Evolutionary conservation across 1,140 invertebrate genomes (phyloP).

Genomic region (Brachionus calyciflorus): DNA sequence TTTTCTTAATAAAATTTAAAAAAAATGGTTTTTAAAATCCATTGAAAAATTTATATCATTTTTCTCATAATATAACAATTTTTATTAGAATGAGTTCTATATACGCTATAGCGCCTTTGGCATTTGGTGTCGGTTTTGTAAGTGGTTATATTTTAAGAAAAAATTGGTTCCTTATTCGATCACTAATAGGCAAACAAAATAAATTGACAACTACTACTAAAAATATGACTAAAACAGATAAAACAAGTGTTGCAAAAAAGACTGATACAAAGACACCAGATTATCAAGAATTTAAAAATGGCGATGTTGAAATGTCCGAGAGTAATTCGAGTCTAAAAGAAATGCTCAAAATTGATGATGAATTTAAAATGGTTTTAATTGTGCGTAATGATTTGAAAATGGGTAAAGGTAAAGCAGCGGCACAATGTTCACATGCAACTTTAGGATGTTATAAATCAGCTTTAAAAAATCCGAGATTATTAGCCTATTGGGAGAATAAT

Average conservation of each 20-base stretch:
- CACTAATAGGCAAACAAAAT: not conserved
- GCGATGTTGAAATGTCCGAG: too few species aligned
- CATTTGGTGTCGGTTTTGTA: not conserved
- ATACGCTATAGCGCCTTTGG: not conserved
- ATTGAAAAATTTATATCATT: not conserved
- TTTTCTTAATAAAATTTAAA: not conserved
- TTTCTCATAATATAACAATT: too few species aligned
- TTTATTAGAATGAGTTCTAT: not conserved
- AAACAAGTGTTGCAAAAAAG: not conserved
- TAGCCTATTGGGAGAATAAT: conserved; percentile 10
- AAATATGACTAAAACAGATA: not conserved
- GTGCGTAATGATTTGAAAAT: conserved; percentile 85
- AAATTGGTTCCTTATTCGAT: conserved; percentile 1
- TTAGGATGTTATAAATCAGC: conserved; percentile 72
- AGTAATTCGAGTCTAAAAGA: not conserved
- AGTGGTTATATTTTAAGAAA: not conserved
- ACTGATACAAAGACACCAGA: not conserved
- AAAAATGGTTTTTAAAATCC: not conserved
- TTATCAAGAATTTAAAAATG: not conserved
- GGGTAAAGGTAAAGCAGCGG: conserved; percentile 85
- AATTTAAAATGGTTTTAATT: conserved; percentile 75
- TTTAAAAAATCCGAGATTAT: conserved; percentile 52
- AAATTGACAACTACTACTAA: too few species aligned
- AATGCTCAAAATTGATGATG: conserved; percentile 48
- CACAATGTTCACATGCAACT: conserved; percentile 83